Evolutionary conservation across 2,797 vertebrate genomes (phyloP).

Genomic region (Amphiprion clarkii): DNA sequence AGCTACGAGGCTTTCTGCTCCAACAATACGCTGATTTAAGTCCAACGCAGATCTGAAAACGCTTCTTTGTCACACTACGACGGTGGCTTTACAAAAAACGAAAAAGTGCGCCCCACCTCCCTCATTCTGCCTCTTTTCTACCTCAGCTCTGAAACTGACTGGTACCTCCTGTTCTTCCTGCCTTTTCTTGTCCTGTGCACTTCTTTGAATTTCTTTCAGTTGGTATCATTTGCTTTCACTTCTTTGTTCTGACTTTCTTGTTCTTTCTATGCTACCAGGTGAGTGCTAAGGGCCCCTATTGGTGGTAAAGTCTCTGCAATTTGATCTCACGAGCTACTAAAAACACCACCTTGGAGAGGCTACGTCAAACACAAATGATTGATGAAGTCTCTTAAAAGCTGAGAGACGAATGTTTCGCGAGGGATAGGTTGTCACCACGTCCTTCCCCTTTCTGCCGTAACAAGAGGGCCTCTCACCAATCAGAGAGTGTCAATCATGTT

Average conservation of each 20-base stretch:
- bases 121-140: constrained; percentile 14
- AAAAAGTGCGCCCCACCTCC: neutral
- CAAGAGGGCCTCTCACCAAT: constrained; percentile 48
- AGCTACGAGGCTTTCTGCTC: constrained; percentile 49
- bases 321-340: constrained; percentile 14
- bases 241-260: no score
- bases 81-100: constrained; percentile 14
- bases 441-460: constrained; percentile 26
- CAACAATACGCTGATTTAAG: constrained; percentile 58
- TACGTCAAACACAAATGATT: constrained; percentile 44
- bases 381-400: constrained; percentile 44
- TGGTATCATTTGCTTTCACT: no score
- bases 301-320: constrained; percentile 12
- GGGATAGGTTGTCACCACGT: constrained; percentile 51
- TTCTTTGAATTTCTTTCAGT: no score
- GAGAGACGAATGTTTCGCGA: constrained; percentile 27
- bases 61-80: constrained; percentile 36
- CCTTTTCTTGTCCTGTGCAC: no score
- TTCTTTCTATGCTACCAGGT: no score
- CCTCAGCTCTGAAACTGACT: constrained; percentile 1
- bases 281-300: no score
- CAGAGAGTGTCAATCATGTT: constrained; percentile 55
- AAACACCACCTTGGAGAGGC: neutral
- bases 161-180: neutral
- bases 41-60: constrained; percentile 51